Base-by-base conservation (phyloP, 2,888 invertebrate genomes). In the Scaeva pyrastri region DNA sequence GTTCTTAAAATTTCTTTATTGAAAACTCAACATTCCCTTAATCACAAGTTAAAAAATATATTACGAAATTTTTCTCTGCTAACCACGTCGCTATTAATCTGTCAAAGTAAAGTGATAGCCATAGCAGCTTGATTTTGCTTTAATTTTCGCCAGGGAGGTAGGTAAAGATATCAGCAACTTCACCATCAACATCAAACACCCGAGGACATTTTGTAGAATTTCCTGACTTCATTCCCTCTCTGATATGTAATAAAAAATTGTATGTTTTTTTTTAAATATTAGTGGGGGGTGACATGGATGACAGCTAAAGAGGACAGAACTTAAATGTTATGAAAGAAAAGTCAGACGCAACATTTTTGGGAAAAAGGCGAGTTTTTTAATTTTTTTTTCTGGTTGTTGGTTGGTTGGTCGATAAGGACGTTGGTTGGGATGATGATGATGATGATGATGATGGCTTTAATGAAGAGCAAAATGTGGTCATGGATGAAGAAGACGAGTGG, bases 101-200 rank as follows among this genome's bases (percentile, higher is more conserved):
- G 85, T 80, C 85, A 85, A 85, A 85, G 72, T 76, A 80, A 85
- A 80, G 85, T 85, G 85, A 85, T 80, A 85, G 85, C 80, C 62
- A 85, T 76, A 85, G 85, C 85, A 76, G 72, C 73, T 73, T 80
- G 85, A 85, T 85, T 85, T 80, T 74, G 45, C 62, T 60, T 78
- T 78, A 62, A 73, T 80, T 80, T 80, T 36, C 19, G 39, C 21
- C 41, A 23, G 23, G n/a, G n/a, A 43, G 12, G 5, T 39, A 8
- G 56, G 14, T 26, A 11, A 48, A 23, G 50, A 70, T 41, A 58
- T 45, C 62, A 26, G 43, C 23, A 64, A 19, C 56, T 76, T 19
- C 68, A 55, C 64, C 31, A 19, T 8, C 48, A 58, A 58, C 31
- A 58, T 19, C 6, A 11, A 58, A 55, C 55, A 52, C 62, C 39